A percentile compares a stretch with the other conserved stretches of the same genome.
Evolutionary conservation across 2,113 vertebrate species (phyloP).

Genomic region (Lethenteron reissneri): DNA sequence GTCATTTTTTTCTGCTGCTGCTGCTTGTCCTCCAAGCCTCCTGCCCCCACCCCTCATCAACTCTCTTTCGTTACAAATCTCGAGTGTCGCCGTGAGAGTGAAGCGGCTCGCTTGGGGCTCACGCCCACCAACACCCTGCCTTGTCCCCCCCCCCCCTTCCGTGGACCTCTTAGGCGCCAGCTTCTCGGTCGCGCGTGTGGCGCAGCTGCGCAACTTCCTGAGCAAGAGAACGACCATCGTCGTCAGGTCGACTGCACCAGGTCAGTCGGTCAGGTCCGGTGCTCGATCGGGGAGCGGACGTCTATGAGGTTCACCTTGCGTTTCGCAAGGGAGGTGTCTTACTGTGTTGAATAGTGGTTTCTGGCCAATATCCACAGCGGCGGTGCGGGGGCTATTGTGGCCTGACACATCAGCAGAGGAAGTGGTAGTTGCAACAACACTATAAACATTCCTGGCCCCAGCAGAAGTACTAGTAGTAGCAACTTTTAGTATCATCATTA

Average conservation of each 20-base stretch:
- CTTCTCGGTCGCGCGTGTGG: conserved; percentile 28
- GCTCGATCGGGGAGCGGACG: too few relatives aligned
- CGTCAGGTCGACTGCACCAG: conserved; percentile 73
- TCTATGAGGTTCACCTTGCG: too few relatives aligned
- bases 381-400: background rate
- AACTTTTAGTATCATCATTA: too few relatives aligned
- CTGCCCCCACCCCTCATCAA: too few relatives aligned
- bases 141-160: background rate
- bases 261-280: conserved; percentile 21
- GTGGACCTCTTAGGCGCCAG: background rate
- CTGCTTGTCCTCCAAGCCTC: background rate
- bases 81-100: too few relatives aligned
- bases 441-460: too few relatives aligned
- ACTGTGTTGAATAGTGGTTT: too few relatives aligned
- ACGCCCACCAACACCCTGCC: background rate
- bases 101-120: background rate
- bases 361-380: background rate
- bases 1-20: background rate
- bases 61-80: too few relatives aligned
- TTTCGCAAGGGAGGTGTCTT: too few relatives aligned
- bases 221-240: conserved; percentile 75
- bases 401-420: too few relatives aligned
- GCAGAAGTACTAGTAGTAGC: too few relatives aligned
- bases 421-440: too few relatives aligned
- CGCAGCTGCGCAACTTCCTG: conserved; percentile 71